A percentile compares a stretch with the other conserved stretches of the same genome.
Evolutionary conservation across 92 coral and sea anemone genomes (phyloP).

Genomic region (Zoanthus sansibaricus): DNA sequence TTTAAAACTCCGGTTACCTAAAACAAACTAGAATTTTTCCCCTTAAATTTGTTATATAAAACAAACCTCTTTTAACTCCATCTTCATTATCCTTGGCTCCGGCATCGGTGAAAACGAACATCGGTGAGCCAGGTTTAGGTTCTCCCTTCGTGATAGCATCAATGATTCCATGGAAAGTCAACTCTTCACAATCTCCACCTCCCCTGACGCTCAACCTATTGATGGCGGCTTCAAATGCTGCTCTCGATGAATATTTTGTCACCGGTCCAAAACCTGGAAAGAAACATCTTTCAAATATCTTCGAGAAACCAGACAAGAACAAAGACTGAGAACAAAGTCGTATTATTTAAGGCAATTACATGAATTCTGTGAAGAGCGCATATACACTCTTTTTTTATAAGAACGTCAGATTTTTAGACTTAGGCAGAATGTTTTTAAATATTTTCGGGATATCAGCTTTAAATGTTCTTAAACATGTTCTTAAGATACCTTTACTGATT

Average conservation of each 20-base stretch:
- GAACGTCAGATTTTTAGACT: too few species aligned
- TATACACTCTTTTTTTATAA: too few species aligned
- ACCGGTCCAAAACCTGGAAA: conserved; percentile 42
- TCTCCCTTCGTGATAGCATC: conserved; percentile 65
- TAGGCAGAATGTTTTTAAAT: too few species aligned
- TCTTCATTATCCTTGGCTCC: conserved; percentile 67
- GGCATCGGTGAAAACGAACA: conserved; percentile 82
- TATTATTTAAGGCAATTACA: too few species aligned
- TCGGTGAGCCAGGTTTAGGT: conserved; percentile 66
- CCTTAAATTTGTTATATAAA: background rate
- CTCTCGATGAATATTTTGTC: conserved; percentile 27
- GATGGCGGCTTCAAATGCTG: conserved; percentile 38
- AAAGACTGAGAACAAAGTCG: too few species aligned
- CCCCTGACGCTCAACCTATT: conserved; percentile 43
- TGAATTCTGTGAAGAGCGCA: too few species aligned
- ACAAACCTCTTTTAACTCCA: background rate
- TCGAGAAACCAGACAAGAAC: too few species aligned
- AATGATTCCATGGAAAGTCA: conserved; percentile 72
- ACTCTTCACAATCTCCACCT: conserved; percentile 72
- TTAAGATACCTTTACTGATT: too few species aligned
- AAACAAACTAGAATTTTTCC: too few species aligned
- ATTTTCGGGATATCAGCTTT: too few species aligned
- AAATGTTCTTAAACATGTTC: too few species aligned
- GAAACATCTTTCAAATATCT: background rate
- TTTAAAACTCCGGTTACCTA: too few species aligned